Evolutionary conservation across 2,888 invertebrate genomes (phyloP).

Genomic region (Thymelicus lineola): DNA sequence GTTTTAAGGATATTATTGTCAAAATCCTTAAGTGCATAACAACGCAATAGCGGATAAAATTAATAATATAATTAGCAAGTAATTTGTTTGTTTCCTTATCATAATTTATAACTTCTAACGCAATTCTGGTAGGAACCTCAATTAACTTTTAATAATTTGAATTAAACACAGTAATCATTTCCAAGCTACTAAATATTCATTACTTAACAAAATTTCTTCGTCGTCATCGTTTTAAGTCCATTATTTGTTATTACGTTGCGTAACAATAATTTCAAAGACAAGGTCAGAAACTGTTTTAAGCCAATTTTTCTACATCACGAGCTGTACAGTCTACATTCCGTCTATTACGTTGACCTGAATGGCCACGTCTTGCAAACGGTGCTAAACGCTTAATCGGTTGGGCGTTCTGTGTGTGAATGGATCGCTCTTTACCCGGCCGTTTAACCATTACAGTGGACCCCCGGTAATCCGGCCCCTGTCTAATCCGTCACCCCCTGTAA

Average conservation of each 20-base stretch:
- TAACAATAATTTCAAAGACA: slow-evolving; percentile 8
- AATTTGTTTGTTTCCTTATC: too few species aligned
- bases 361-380: slow-evolving; percentile 13
- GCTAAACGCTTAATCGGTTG: slow-evolving; percentile 29
- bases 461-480: too few species aligned
- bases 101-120: too few species aligned
- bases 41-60: too few species aligned
- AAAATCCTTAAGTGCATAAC: too few species aligned
- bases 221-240: not conserved
- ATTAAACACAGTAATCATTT: not conserved
- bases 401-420: slow-evolving; percentile 35
- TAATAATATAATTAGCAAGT: too few species aligned
- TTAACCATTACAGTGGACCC: too few species aligned
- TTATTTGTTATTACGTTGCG: not conserved
- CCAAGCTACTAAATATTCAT: not conserved
- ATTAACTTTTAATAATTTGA: too few species aligned
- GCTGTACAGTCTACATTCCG: slow-evolving; percentile 3
- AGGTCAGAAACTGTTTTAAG: not conserved
- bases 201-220: not conserved
- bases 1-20: too few species aligned
- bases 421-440: slow-evolving; percentile 30
- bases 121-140: too few species aligned
- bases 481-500: too few species aligned
- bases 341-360: slow-evolving; percentile 17
- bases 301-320: not conserved